phyloP scores from a whole-genome alignment of 2,888 invertebrate species.

The Epistrophella euchroma region DNA sequence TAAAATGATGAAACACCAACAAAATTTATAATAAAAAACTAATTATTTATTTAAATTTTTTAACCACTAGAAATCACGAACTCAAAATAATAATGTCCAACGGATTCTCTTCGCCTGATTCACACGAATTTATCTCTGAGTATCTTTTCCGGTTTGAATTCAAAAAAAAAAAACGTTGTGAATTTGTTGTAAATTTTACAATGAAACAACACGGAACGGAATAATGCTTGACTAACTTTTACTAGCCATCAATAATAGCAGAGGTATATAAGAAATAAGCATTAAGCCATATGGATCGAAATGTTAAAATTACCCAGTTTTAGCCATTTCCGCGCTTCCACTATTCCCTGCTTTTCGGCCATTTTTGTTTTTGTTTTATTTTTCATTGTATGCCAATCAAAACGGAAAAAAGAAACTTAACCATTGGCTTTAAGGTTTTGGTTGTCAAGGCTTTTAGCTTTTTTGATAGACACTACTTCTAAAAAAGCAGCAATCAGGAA shows the following conservation, averaged over 20 bases:
- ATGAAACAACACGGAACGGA: slow-evolving; percentile 52
- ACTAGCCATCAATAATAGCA: slow-evolving; percentile 8
- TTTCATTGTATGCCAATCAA: not conserved
- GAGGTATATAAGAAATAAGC: not conserved
- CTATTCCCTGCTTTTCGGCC: not conserved
- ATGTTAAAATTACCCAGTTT: slow-evolving; percentile 6
- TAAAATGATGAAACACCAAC: not conserved
- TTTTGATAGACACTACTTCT: slow-evolving; percentile 31
- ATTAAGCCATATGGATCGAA: not conserved
- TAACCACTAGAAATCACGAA: not conserved
- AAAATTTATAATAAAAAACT: not conserved
- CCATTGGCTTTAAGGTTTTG: slow-evolving; percentile 15
- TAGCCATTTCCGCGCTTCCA: not conserved
- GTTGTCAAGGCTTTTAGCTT: slow-evolving; percentile 49
- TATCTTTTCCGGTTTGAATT: slow-evolving; percentile 28
- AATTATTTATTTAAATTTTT: not conserved
- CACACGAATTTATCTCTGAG: not conserved
- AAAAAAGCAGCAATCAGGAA: slow-evolving; percentile 47
- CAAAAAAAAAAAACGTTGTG: not conserved
- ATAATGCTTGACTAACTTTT: slow-evolving; percentile 53
- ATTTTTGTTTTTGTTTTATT: not conserved
- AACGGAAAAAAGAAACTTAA: not conserved
- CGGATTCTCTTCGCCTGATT: not conserved
- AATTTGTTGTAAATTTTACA: slow-evolving; percentile 23
- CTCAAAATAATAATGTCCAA: not conserved